Conservation (phyloP, 2,888 invertebrate genomes). For the Anticlea derivata region DNA sequence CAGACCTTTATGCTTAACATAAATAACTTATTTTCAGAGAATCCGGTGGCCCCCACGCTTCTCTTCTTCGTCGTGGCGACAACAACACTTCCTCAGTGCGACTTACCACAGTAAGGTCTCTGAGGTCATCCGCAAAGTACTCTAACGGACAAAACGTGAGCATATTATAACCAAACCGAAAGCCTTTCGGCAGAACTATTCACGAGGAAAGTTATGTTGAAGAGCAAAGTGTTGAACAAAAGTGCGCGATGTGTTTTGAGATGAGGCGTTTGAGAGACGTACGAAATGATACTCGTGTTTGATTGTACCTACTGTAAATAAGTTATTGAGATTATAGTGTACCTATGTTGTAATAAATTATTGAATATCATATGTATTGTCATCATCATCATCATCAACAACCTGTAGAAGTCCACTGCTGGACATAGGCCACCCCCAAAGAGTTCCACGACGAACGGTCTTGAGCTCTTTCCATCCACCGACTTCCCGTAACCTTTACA, state of each 20-base stretch:
- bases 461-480: too few species aligned
- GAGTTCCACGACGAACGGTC: too few species aligned
- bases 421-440: too few species aligned
- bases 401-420: too few species aligned
- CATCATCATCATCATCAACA: too few species aligned
- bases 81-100: constrained; percentile 72
- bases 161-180: constrained; percentile 64
- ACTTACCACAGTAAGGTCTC: constrained; percentile 67
- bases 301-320: constrained; percentile 2
- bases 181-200: constrained; percentile 35
- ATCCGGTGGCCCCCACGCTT: constrained; percentile 70
- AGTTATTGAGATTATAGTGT: constrained; percentile 25
- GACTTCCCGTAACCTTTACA: too few species aligned
- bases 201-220: constrained; percentile 40
- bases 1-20: too few species aligned
- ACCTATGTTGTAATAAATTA: constrained; percentile 15
- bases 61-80: constrained; percentile 68
- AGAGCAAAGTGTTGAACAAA: constrained; percentile 38
- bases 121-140: constrained; percentile 69
- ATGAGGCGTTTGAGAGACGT: constrained; percentile 42
- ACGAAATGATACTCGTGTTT: constrained; percentile 35
- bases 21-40: constrained; percentile 53
- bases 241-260: constrained; percentile 52
- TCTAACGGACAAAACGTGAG: constrained; percentile 70
- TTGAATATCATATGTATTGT: background rate